phyloP scores from a whole-genome alignment of 2,888 invertebrate species.

The Odontocolon sp. region DNA sequence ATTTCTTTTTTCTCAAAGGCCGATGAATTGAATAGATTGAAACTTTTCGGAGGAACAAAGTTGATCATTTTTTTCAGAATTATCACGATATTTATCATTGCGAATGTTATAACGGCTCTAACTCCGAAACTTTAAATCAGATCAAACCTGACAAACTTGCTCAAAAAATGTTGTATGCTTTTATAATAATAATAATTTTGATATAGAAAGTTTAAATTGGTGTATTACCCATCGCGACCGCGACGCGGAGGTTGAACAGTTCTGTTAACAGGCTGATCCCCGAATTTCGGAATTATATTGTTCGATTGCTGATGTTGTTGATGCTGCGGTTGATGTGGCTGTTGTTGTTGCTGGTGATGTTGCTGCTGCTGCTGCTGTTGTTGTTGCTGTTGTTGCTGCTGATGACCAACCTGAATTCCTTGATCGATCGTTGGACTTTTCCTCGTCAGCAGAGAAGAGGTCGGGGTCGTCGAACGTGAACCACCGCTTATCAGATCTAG shows the following conservation, averaged over 20 bases:
- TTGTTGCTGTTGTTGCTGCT: slow-evolving; percentile 78
- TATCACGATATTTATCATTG: background rate
- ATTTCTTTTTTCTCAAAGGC: too few species aligned
- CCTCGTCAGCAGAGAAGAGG: slow-evolving; percentile 85
- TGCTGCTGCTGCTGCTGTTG: slow-evolving; percentile 79
- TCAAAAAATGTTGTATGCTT: too few species aligned
- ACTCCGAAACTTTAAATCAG: background rate
- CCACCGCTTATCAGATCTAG: slow-evolving; percentile 88
- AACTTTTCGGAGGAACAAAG: too few species aligned
- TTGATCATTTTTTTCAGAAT: too few species aligned
- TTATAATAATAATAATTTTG: slow-evolving; percentile 3
- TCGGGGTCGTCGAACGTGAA: slow-evolving; percentile 92
- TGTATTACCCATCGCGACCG: slow-evolving; percentile 75
- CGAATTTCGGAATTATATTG: slow-evolving; percentile 77
- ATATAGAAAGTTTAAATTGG: too few species aligned
- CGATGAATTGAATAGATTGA: too few species aligned
- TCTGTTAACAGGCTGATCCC: slow-evolving; percentile 72
- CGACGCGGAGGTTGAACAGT: slow-evolving; percentile 74
- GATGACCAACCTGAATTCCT: slow-evolving; percentile 87
- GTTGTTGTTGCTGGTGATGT: slow-evolving; percentile 82
- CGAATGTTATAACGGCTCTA: background rate
- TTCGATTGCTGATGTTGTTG: slow-evolving; percentile 77
- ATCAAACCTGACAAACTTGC: too few species aligned
- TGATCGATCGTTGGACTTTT: slow-evolving; percentile 94
- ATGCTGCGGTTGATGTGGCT: slow-evolving; percentile 83